A percentile compares a stretch with the other conserved stretches of the same genome.
Conservation (phyloP, 2,113 vertebrate genomes). For the Otolemur garnettii region DNA sequence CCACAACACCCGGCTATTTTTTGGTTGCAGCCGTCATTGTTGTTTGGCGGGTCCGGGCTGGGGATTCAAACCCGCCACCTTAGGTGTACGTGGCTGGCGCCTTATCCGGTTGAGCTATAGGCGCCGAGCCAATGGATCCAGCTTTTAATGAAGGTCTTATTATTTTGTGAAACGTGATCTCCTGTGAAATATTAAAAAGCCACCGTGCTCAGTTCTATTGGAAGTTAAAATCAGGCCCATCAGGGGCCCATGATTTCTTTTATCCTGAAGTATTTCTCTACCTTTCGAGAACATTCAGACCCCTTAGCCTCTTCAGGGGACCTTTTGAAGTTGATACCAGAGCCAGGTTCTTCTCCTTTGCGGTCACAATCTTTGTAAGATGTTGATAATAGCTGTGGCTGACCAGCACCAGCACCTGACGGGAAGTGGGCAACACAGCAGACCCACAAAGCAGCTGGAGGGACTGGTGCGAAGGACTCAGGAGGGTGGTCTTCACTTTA, state of each 20-base stretch:
- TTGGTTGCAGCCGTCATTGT: too few relatives aligned
- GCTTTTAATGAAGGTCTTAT: too few relatives aligned
- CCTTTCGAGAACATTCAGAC: accelerated
- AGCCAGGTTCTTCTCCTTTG: background rate
- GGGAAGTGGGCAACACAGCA: background rate
- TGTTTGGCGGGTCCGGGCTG: too few relatives aligned
- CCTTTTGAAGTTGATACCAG: too few relatives aligned
- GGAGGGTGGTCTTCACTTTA: background rate
- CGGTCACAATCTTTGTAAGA: background rate
- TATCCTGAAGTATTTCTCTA: background rate
- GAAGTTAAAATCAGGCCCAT: background rate
- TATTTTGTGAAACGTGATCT: background rate
- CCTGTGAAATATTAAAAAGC: background rate
- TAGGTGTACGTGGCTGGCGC: too few relatives aligned
- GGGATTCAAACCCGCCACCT: too few relatives aligned
- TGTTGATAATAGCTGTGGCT: background rate
- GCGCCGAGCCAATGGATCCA: too few relatives aligned
- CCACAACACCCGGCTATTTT: too few relatives aligned
- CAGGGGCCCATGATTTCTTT: too few relatives aligned
- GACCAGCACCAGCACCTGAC: too few relatives aligned
- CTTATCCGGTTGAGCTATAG: too few relatives aligned
- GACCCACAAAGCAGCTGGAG: too few relatives aligned
- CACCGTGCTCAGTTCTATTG: background rate
- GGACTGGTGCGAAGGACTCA: background rate
- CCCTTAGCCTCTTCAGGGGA: background rate